A percentile compares a stretch with the other conserved stretches of the same genome.
These are phyloP conservation scores for Listronotus bonariensis DNA, from an alignment of 1,140 invertebrate species.

Conservation along the genomic window DNA sequence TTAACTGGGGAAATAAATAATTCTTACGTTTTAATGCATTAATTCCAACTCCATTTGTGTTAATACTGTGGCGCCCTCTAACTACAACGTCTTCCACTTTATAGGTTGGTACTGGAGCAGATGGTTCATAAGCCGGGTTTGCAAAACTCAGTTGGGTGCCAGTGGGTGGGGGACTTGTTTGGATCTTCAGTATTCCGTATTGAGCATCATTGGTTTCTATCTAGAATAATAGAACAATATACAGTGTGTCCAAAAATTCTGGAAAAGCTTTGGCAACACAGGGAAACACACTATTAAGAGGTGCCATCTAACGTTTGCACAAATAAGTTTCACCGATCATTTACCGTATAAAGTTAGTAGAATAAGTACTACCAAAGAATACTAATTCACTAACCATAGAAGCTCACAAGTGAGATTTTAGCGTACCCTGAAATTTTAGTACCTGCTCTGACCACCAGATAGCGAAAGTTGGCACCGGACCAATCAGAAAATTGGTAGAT, in stretches of 20 bases:
- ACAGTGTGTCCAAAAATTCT: too few species aligned
- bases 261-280: not conserved
- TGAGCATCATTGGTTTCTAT: conserved; percentile 62
- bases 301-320: too few species aligned
- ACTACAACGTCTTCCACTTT: conserved; percentile 83
- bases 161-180: conserved; percentile 57
- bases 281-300: too few species aligned
- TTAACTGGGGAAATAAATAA: too few species aligned
- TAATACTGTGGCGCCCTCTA: conserved; percentile 62
- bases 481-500: too few species aligned
- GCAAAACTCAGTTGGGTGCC: conserved; percentile 70
- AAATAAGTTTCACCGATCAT: too few species aligned
- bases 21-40: conserved; percentile 67
- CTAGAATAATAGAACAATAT: conserved; percentile 49
- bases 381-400: too few species aligned
- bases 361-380: too few species aligned
- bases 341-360: not conserved
- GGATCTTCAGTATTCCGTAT: conserved; percentile 66
- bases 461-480: too few species aligned
- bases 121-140: conserved; percentile 79
- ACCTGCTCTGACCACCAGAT: too few species aligned
- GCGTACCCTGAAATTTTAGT: too few species aligned
- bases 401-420: too few species aligned
- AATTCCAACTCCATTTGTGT: conserved; percentile 48
- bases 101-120: conserved; percentile 68